A percentile compares a stretch with the other conserved stretches of the same genome.
Evolutionary conservation across 1,140 invertebrate species (phyloP).

Genomic region (Agraylea sexmaculata): DNA sequence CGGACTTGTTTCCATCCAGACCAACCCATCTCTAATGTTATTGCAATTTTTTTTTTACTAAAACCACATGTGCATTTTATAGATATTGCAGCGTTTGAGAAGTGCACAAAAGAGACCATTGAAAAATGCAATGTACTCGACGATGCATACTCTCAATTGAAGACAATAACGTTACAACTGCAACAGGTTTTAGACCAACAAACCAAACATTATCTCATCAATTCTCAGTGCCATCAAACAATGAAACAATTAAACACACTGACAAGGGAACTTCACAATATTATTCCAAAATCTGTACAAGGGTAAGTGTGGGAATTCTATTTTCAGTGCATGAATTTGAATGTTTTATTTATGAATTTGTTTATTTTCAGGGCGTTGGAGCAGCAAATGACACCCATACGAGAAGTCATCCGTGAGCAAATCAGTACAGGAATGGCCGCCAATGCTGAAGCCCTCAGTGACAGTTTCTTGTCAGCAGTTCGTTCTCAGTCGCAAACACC

Average conservation of each 20-base stretch:
- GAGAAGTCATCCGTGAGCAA: constrained; percentile 40
- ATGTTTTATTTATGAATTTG: constrained; percentile 5
- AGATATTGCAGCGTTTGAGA: constrained; percentile 41
- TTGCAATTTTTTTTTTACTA: constrained; percentile 10
- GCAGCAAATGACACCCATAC: constrained; percentile 22
- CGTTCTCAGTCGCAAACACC: constrained; percentile 59
- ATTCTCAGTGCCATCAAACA: constrained; percentile 18
- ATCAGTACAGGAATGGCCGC: constrained; percentile 44
- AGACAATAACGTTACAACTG: constrained; percentile 11
- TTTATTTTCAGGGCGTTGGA: constrained; percentile 13
- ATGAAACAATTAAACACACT: constrained; percentile 18
- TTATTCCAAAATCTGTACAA: constrained; percentile 17
- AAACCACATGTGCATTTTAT: constrained; percentile 11
- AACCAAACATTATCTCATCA: constrained; percentile 16
- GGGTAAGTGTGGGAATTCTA: constrained; percentile 10
- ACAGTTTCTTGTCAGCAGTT: constrained; percentile 44
- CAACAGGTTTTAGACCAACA: constrained; percentile 20
- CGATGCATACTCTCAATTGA: constrained; percentile 13
- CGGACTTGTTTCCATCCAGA: too few relatives aligned
- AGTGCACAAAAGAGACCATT: constrained; percentile 24
- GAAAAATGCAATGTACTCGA: constrained; percentile 13
- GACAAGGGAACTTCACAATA: constrained; percentile 16
- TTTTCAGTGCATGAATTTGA: background rate
- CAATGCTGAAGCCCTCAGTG: constrained; percentile 45
- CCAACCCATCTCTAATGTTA: constrained; percentile 4